Evolutionary conservation across 1,140 invertebrate genomes (phyloP).

Genomic region (Ceratina australensis): DNA sequence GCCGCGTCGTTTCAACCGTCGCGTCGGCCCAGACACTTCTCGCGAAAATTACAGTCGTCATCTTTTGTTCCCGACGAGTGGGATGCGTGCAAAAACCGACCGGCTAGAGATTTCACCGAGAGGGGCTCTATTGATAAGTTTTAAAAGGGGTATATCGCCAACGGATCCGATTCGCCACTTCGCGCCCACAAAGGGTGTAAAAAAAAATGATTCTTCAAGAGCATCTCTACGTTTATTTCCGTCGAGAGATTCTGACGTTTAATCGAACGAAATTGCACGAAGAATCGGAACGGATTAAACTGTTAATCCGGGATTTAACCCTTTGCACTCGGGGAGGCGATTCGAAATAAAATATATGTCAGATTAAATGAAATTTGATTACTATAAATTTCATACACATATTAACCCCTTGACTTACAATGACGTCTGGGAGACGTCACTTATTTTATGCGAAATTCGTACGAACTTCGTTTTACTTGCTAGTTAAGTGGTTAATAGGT

Average conservation of each 20-base stretch:
- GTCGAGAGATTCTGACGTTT: neutral
- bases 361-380: too few species aligned
- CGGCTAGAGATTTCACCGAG: constrained; percentile 4
- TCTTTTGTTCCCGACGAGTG: constrained; percentile 27
- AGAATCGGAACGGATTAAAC: too few species aligned
- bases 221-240: neutral
- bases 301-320: neutral
- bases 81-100: constrained; percentile 11
- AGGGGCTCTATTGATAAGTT: constrained; percentile 15
- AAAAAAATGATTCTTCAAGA: neutral
- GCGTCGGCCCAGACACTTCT: constrained; percentile 15
- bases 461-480: too few species aligned
- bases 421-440: too few species aligned
- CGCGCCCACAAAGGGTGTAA: neutral
- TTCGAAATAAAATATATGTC: too few species aligned
- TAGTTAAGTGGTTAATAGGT: too few species aligned
- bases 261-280: too few species aligned
- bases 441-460: too few species aligned
- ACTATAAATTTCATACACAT: too few species aligned
- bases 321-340: too few species aligned
- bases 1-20: neutral
- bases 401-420: too few species aligned
- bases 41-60: constrained; percentile 41
- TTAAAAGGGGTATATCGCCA: neutral
- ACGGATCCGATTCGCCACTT: constrained; percentile 1